Evolutionary conservation across 2,797 vertebrate species (phyloP).

Genomic region (Hafferia zeledoni): DNA sequence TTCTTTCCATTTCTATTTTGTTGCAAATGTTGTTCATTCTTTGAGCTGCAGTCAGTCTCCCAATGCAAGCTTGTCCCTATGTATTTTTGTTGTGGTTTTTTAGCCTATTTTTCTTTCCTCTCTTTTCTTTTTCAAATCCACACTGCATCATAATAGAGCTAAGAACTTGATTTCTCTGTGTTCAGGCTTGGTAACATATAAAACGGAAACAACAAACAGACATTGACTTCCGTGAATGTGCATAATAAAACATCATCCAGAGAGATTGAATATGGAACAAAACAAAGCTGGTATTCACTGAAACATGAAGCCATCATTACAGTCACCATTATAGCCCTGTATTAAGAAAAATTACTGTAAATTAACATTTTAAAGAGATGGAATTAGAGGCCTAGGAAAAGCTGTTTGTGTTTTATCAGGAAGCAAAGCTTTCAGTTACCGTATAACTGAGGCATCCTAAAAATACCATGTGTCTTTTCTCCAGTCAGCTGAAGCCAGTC

Average conservation of each 20-base stretch:
- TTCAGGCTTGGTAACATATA: conserved; percentile 25
- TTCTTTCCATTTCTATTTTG: neutral
- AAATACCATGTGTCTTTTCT: neutral
- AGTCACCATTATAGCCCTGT: neutral
- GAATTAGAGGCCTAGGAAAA: neutral
- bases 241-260: conserved; percentile 22
- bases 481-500: neutral
- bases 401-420: neutral
- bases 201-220: conserved; percentile 40
- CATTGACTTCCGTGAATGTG: conserved; percentile 22
- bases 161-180: conserved; percentile 31
- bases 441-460: neutral
- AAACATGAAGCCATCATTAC: neutral
- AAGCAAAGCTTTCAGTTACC: neutral
- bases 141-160: conserved; percentile 41
- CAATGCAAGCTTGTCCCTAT: neutral
- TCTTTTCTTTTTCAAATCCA: neutral
- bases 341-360: conserved; percentile 31
- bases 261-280: neutral
- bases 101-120: neutral
- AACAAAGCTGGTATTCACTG: conserved; percentile 22
- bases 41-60: neutral
- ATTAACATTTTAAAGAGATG: conserved; percentile 9
- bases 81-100: neutral
- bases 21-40: neutral